Conservation (phyloP, 2,888 invertebrate genomes). For the Ennomos erosarius region DNA sequence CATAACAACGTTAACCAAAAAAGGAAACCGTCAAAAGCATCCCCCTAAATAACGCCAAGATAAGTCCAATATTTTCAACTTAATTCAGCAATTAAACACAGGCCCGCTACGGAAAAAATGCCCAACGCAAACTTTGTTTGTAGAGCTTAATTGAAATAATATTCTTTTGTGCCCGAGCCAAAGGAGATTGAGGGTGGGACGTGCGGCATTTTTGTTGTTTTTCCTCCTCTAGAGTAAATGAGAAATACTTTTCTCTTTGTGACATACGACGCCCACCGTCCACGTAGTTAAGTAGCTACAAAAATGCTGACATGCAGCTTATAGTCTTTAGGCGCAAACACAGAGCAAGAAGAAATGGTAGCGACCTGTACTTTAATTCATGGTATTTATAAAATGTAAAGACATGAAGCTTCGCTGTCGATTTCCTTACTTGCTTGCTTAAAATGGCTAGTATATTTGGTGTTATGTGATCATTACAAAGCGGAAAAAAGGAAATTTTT, state of each 20-base stretch:
- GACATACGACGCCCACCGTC: constrained; percentile 68
- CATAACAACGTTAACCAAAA: constrained; percentile 29
- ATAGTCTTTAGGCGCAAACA: no score
- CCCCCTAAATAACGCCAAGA: constrained; percentile 39
- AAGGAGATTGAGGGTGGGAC: constrained; percentile 72
- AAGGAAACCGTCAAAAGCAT: constrained; percentile 38
- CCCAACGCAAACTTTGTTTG: constrained; percentile 53
- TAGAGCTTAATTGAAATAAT: constrained; percentile 76
- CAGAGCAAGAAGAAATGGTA: no score
- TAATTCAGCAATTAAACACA: constrained; percentile 54
- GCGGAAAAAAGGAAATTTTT: no score
- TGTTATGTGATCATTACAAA: no score
- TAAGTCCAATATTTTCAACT: constrained; percentile 44
- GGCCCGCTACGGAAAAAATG: constrained; percentile 51
- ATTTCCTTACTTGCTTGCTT: no score
- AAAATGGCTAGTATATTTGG: no score
- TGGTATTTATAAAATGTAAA: no score
- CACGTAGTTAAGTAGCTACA: constrained; percentile 58
- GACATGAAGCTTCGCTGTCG: no score
- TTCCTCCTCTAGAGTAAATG: constrained; percentile 67
- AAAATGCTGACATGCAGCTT: constrained; percentile 39
- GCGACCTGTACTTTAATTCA: no score
- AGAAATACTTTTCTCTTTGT: constrained; percentile 78
- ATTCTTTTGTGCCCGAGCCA: constrained; percentile 72
- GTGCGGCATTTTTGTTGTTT: constrained; percentile 69